Percentiles rank a stretch among this genome's conserved stretches.
These are phyloP conservation scores for Syritta pipiens DNA, from an alignment of 2,888 invertebrate species.

Conservation along the genomic window DNA sequence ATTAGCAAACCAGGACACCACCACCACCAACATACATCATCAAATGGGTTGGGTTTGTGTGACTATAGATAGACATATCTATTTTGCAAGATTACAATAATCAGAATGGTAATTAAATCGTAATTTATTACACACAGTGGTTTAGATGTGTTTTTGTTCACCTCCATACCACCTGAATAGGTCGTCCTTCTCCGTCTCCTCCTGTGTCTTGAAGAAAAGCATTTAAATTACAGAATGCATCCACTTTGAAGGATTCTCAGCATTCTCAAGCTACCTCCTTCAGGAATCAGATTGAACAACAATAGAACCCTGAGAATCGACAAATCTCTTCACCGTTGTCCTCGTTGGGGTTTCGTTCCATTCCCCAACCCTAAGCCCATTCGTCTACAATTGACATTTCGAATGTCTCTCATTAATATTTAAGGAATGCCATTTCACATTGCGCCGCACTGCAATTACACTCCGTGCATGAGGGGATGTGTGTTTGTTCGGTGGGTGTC, in stretches of 20 bases:
- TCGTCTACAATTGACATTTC: conserved; percentile 13
- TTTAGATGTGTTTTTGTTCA: no score
- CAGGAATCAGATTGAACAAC: background rate
- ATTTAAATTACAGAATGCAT: conserved; percentile 18
- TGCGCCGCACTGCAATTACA: background rate
- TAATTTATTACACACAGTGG: conserved; percentile 35
- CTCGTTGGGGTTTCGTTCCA: no score
- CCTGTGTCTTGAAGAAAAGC: no score
- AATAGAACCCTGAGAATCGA: background rate
- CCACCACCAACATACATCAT: conserved; percentile 5
- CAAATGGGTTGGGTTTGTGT: conserved; percentile 8
- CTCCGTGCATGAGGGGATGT: no score
- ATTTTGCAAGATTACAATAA: conserved; percentile 35
- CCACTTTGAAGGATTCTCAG: conserved; percentile 6
- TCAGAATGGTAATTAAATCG: conserved; percentile 41
- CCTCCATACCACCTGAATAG: no score
- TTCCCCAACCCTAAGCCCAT: no score
- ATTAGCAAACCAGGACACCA: no score
- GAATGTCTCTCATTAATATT: background rate
- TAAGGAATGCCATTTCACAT: background rate
- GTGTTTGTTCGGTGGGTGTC: no score
- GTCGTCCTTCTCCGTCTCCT: no score
- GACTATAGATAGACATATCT: conserved; percentile 11
- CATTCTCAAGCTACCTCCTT: conserved; percentile 4
- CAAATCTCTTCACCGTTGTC: conserved; percentile 7